phyloP scores from a whole-genome alignment of 2,113 vertebrate species.

The Aphelocoma coerulescens region DNA sequence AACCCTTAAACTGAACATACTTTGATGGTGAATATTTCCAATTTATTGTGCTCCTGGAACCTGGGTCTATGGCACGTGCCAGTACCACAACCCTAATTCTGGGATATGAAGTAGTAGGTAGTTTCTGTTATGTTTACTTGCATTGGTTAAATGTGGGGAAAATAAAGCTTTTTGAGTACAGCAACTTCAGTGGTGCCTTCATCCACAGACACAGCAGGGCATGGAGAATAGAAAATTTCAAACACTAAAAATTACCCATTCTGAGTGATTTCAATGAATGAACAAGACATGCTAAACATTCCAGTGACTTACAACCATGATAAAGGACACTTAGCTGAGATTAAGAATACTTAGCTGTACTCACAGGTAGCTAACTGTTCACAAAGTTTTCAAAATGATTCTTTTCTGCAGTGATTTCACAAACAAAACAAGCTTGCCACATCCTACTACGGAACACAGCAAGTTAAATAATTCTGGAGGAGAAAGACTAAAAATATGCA shows the following conservation, averaged over 20 bases:
- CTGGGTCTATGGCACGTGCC: not conserved
- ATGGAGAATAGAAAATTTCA: not conserved
- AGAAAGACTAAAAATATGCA: not conserved
- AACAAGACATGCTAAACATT: not conserved
- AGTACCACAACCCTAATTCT: not conserved
- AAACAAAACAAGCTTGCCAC: not conserved
- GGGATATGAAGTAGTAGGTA: not conserved
- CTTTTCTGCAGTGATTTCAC: not conserved
- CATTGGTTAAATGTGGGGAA: not conserved
- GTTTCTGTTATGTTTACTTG: not conserved
- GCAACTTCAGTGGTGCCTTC: not conserved
- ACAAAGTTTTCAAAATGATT: not conserved
- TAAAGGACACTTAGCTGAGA: not conserved
- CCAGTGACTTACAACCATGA: not conserved
- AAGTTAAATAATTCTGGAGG: not conserved
- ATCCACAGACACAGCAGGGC: not conserved
- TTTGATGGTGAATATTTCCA: not conserved
- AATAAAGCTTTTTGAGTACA: not conserved
- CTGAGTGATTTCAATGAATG: not conserved
- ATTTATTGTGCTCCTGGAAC: not conserved
- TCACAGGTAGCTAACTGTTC: not conserved
- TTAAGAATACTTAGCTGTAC: not conserved
- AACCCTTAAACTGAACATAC: too few relatives aligned
- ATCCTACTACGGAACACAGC: not conserved
- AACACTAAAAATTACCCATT: not conserved